Percentiles rank a stretch among this genome's conserved stretches.
phyloP scores from a whole-genome alignment of 1,140 invertebrate species.

The Euura lappo region DNA sequence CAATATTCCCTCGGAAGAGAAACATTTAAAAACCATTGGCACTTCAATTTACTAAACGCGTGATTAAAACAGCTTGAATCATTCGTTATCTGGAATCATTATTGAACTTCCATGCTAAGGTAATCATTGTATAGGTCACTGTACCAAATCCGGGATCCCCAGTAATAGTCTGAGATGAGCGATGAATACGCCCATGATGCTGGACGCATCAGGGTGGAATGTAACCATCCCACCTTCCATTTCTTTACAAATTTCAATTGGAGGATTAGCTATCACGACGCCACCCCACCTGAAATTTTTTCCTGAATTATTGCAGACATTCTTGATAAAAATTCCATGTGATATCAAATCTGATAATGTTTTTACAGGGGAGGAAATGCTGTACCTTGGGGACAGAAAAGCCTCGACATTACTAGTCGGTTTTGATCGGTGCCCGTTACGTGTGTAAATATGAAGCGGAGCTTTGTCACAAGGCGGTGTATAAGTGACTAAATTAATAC shows the following conservation, averaged over 20 bases:
- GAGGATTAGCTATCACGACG: slow-evolving; percentile 77
- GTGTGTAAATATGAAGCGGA: slow-evolving; percentile 78
- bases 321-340: too few species aligned
- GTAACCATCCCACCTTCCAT: slow-evolving; percentile 42
- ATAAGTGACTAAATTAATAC: slow-evolving; percentile 86
- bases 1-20: too few species aligned
- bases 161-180: slow-evolving; percentile 80
- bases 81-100: too few species aligned
- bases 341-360: too few species aligned
- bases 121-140: neutral
- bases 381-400: slow-evolving; percentile 72
- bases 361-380: neutral
- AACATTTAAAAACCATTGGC: too few species aligned
- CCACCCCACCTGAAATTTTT: slow-evolving; percentile 78
- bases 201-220: slow-evolving; percentile 63
- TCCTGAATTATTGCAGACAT: too few species aligned
- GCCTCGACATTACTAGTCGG: slow-evolving; percentile 47
- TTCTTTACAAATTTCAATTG: slow-evolving; percentile 60
- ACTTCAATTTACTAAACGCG: too few species aligned
- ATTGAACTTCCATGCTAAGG: too few species aligned
- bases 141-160: slow-evolving; percentile 74
- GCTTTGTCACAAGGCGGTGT: slow-evolving; percentile 73
- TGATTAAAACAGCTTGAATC: too few species aligned
- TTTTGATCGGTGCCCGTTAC: slow-evolving; percentile 45
- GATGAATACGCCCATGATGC: slow-evolving; percentile 79